Conservation (phyloP, 53 echinoderm and acorn worm genomes). For the Luidia sarsii region DNA sequence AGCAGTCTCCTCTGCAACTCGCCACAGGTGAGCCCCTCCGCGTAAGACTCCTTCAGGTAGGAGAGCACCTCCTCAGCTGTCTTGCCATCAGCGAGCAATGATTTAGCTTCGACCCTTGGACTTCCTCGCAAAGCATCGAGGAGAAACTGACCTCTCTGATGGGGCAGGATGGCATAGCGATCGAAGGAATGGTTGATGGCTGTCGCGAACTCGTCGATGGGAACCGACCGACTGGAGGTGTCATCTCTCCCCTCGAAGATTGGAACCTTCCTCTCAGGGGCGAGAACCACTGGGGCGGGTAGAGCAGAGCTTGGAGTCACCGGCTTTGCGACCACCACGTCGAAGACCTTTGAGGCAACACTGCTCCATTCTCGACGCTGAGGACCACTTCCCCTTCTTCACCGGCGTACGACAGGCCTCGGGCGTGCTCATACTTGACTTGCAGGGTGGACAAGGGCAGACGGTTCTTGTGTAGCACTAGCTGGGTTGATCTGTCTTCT, state of each 20-base stretch:
- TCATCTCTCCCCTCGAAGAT: slow-evolving; percentile 6
- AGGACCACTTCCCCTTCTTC: neutral
- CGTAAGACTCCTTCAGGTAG: neutral
- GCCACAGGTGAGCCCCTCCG: neutral
- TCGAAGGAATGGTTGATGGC: neutral
- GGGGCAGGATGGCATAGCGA: neutral
- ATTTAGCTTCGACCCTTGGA: neutral
- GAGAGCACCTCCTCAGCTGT: neutral
- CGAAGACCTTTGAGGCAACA: neutral
- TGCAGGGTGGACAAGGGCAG: neutral
- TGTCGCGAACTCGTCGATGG: slow-evolving; percentile 4
- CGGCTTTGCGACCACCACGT: neutral
- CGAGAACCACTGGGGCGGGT: neutral
- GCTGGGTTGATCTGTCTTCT: neutral
- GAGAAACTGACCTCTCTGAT: slow-evolving; percentile 8
- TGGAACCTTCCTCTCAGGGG: slow-evolving; percentile 7
- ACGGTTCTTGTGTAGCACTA: neutral
- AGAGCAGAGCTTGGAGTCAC: neutral
- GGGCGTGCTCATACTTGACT: neutral
- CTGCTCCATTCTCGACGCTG: neutral
- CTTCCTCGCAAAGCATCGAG: neutral
- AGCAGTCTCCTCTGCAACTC: neutral
- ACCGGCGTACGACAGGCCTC: neutral
- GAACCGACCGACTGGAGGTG: neutral
- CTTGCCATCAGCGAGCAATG: neutral